phyloP scores from a whole-genome alignment of 1,140 invertebrate genomes.

The Triops longicaudatus region DNA sequence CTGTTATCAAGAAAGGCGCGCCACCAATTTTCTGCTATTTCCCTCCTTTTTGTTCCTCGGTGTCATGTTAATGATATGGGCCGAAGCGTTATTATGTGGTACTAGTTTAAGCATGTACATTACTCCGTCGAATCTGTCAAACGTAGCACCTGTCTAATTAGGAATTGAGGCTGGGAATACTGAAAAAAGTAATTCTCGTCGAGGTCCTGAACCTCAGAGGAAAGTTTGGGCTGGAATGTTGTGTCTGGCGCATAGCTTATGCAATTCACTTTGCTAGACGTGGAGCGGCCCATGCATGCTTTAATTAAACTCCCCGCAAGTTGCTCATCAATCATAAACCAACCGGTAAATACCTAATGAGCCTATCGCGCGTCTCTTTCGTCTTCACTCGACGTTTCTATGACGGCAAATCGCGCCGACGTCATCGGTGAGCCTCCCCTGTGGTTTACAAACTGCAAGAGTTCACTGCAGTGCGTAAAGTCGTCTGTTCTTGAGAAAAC shows the following conservation, averaged over 20 bases:
- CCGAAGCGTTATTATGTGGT: background rate
- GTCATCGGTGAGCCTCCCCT: background rate
- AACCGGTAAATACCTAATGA: background rate
- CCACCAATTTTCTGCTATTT: background rate
- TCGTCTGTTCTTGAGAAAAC: no score
- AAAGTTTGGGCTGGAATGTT: background rate
- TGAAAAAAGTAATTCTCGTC: background rate
- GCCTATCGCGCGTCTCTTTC: background rate
- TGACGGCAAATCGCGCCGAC: background rate
- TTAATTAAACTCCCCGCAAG: constrained; percentile 3
- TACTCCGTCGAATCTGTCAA: background rate
- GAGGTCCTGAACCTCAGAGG: no score
- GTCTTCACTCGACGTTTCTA: background rate
- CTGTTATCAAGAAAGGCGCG: background rate
- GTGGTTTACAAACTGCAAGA: background rate
- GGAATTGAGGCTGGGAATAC: background rate
- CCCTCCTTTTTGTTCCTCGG: background rate
- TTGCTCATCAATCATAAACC: background rate
- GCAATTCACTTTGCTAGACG: background rate
- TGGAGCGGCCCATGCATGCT: background rate
- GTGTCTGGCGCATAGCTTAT: background rate
- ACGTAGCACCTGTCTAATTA: background rate
- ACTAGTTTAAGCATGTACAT: background rate
- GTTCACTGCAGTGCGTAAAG: no score
- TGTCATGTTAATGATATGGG: background rate